A percentile compares a stretch with the other conserved stretches of the same genome.
Evolutionary conservation across 2,113 vertebrate species (phyloP).

Genomic region (Tyto alba): DNA sequence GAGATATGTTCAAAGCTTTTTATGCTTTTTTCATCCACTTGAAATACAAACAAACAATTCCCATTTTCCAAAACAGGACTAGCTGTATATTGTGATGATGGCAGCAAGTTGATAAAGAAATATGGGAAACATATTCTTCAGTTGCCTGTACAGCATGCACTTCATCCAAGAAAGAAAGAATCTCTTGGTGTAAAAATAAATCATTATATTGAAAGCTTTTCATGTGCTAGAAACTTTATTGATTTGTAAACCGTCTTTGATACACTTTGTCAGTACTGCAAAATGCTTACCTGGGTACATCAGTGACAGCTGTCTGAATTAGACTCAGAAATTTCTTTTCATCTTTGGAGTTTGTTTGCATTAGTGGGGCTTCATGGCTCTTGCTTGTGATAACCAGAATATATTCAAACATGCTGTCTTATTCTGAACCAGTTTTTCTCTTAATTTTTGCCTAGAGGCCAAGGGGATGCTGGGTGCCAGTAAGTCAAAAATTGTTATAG

Average conservation of each 20-base stretch:
- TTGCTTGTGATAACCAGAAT: background rate
- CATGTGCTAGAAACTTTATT: background rate
- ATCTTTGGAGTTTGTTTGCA: background rate
- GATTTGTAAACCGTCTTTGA: background rate
- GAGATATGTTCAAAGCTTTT: constrained; percentile 36
- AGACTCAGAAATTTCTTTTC: background rate
- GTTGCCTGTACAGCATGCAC: background rate
- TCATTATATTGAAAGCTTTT: background rate
- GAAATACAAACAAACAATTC: constrained; percentile 27
- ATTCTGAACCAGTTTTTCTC: background rate
- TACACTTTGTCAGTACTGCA: background rate
- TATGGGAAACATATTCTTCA: background rate
- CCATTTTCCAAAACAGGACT: constrained; percentile 5
- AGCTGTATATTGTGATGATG: background rate
- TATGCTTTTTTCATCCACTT: background rate
- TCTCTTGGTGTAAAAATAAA: background rate
- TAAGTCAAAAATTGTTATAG: background rate
- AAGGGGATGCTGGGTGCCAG: background rate
- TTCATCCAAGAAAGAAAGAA: background rate
- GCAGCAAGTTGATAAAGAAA: background rate
- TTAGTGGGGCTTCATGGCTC: background rate
- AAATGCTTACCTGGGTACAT: background rate
- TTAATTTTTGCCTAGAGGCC: background rate
- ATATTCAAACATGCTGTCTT: background rate
- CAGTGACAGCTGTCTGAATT: background rate